Conservation (phyloP, 2,888 invertebrate genomes). For the Zele albiditarsus region DNA sequence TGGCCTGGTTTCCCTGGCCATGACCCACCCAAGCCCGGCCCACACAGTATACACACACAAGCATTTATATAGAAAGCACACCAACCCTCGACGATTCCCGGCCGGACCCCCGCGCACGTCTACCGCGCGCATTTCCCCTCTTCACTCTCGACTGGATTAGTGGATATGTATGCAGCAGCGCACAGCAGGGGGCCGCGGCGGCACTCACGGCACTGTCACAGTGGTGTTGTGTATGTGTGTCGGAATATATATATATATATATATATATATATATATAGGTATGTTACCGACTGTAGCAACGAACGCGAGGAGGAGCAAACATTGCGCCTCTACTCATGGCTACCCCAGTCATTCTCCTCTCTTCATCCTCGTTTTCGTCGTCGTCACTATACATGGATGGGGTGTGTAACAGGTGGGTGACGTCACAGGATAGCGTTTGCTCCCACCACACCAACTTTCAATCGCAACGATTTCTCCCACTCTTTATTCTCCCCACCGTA, state of each 20-base stretch:
- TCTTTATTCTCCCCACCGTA: conserved; percentile 33
- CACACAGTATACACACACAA: conserved; percentile 34
- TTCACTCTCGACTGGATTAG: conserved; percentile 27
- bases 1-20: conserved; percentile 70
- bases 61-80: conserved; percentile 24
- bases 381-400: conserved; percentile 17
- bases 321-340: background rate
- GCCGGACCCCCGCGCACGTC: conserved; percentile 19
- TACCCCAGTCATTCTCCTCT: too few relatives aligned
- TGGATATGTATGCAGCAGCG: background rate
- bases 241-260: too few relatives aligned
- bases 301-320: background rate
- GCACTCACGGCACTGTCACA: background rate
- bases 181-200: background rate
- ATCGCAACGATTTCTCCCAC: conserved; percentile 3
- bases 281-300: background rate
- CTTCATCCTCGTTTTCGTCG: background rate
- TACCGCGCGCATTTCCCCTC: conserved; percentile 20
- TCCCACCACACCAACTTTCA: conserved; percentile 33
- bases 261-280: too few relatives aligned
- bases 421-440: conserved; percentile 58
- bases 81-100: conserved; percentile 50
- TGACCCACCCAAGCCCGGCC: conserved; percentile 65
- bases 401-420: conserved; percentile 70
- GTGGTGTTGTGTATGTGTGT: background rate